These are phyloP conservation scores for Zaprionus davidi DNA, from an alignment of 1,140 invertebrate species.

Conservation along the genomic window DNA sequence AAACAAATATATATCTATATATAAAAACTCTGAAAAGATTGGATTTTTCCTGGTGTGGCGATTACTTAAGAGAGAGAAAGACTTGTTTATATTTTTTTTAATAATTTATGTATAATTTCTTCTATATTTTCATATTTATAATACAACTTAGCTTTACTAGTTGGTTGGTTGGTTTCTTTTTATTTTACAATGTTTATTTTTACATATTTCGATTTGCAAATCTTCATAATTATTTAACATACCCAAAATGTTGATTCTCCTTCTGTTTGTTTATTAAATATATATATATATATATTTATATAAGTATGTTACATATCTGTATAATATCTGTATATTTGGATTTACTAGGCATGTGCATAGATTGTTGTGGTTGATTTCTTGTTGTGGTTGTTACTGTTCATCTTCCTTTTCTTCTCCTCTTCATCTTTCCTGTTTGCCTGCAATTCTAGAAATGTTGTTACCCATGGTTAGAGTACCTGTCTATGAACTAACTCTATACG, in stretches of 20 bases:
- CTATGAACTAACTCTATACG: slow-evolving; percentile 29
- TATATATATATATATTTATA: slow-evolving; percentile 26
- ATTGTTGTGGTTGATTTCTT: slow-evolving; percentile 41
- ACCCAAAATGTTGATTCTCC: slow-evolving; percentile 26
- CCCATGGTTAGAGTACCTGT: slow-evolving; percentile 12
- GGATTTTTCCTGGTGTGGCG: not conserved
- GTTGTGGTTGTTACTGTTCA: slow-evolving; percentile 8
- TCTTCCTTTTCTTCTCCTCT: not conserved
- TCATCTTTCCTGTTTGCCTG: slow-evolving; percentile 10
- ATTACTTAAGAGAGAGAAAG: slow-evolving; percentile 24
- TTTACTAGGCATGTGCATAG: slow-evolving; percentile 55
- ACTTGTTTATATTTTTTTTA: slow-evolving; percentile 32
- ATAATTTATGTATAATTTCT: slow-evolving; percentile 71
- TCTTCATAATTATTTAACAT: slow-evolving; percentile 51
- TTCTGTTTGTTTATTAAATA: slow-evolving; percentile 10
- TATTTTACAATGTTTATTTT: slow-evolving; percentile 55
- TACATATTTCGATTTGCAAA: slow-evolving; percentile 39
- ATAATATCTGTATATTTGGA: slow-evolving; percentile 54
- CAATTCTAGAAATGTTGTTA: slow-evolving; percentile 26
- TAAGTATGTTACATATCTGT: slow-evolving; percentile 43
- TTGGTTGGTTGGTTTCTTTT: slow-evolving; percentile 53
- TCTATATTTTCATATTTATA: slow-evolving; percentile 72
- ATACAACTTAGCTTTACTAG: slow-evolving; percentile 65
- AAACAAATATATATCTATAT: slow-evolving; percentile 32
- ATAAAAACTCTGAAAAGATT: slow-evolving; percentile 18